A percentile compares a stretch with the other conserved stretches of the same genome.
Conservation (phyloP, 1,140 invertebrate genomes). For the Acromyrmex heyeri region DNA sequence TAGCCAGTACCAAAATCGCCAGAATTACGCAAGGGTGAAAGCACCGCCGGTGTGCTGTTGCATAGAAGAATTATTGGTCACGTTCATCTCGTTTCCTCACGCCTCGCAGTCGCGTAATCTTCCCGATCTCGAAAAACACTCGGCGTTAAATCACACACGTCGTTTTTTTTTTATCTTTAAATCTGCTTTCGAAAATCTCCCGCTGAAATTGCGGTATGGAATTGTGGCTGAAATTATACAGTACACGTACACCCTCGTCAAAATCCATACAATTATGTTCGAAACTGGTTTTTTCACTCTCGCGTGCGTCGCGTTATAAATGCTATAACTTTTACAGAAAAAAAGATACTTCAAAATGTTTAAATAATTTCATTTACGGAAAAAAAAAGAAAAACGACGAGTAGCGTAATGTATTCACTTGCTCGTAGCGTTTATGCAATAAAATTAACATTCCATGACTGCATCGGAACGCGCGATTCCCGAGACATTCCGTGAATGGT, state of each 20-base stretch:
- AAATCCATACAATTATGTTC: background rate
- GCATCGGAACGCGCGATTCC: background rate
- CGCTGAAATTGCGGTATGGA: background rate
- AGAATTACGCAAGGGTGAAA: constrained; percentile 83
- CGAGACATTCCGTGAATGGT: constrained; percentile 1
- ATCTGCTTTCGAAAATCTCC: constrained; percentile 18
- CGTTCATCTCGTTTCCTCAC: constrained; percentile 51
- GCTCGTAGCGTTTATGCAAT: constrained; percentile 10
- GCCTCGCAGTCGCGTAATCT: constrained; percentile 30
- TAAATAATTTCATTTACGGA: background rate
- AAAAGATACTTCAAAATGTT: no score
- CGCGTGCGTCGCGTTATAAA: background rate
- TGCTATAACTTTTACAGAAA: background rate
- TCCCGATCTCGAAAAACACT: constrained; percentile 13
- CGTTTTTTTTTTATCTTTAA: constrained; percentile 7
- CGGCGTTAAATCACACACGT: background rate
- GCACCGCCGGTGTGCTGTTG: constrained; percentile 56
- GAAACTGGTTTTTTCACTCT: constrained; percentile 5
- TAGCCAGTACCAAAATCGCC: constrained; percentile 70
- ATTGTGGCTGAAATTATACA: no score
- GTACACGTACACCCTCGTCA: background rate
- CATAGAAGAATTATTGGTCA: constrained; percentile 78
- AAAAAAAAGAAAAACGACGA: background rate
- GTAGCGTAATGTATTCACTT: background rate
- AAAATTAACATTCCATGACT: constrained; percentile 9